Evolutionary conservation across 1,140 invertebrate species (phyloP).

Genomic region (Drosophila nasuta): DNA sequence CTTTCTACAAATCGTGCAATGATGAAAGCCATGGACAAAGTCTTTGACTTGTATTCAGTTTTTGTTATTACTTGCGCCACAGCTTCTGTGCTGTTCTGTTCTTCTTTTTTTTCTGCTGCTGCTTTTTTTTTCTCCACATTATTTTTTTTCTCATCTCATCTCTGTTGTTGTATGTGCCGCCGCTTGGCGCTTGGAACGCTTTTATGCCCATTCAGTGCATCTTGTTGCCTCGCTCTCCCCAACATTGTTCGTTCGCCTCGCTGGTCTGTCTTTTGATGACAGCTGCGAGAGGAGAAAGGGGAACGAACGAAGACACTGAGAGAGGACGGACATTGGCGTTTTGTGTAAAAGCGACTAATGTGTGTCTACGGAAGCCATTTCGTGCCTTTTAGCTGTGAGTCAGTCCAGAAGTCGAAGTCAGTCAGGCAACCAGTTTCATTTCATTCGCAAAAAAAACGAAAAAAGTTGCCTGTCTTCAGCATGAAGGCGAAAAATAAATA

Average conservation of each 20-base stretch:
- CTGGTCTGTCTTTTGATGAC: constrained; percentile 2
- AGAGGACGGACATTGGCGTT: constrained; percentile 43
- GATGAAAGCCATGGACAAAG: constrained; percentile 81
- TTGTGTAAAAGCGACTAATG: constrained; percentile 83
- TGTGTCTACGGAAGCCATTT: constrained; percentile 83
- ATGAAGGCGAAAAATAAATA: constrained; percentile 11
- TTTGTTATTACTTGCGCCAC: constrained; percentile 65
- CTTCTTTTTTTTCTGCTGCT: constrained; percentile 32
- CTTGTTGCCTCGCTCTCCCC: constrained; percentile 24
- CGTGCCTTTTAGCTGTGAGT: constrained; percentile 70
- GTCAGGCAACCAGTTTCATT: constrained; percentile 63
- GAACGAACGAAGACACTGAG: background rate
- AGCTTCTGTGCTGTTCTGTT: constrained; percentile 50
- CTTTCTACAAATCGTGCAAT: constrained; percentile 74
- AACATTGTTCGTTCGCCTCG: constrained; percentile 17
- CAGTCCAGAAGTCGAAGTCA: constrained; percentile 23
- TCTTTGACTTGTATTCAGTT: constrained; percentile 82
- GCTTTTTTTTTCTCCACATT: background rate
- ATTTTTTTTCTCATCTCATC: constrained; percentile 6
- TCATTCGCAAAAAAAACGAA: constrained; percentile 10
- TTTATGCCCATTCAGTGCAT: constrained; percentile 57
- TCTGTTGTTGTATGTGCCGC: constrained; percentile 4
- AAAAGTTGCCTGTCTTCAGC: background rate
- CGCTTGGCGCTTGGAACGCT: constrained; percentile 44
- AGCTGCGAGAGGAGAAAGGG: background rate